Conservation (phyloP, 2,113 vertebrate genomes). For the Ranitomeya variabilis region DNA sequence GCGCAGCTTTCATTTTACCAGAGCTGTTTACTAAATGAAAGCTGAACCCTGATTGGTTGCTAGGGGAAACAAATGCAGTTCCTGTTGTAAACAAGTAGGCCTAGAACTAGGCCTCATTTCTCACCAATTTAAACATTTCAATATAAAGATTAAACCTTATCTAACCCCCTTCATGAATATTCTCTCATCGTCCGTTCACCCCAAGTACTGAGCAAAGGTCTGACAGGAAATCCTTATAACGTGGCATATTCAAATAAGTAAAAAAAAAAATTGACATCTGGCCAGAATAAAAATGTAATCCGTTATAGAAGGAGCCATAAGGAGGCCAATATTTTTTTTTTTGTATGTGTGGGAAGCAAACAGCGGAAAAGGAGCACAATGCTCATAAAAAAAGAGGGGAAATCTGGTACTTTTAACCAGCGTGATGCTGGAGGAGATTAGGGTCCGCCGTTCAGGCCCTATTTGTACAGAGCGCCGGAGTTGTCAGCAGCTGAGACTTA, state of each 20-base stretch:
- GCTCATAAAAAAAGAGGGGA: background rate
- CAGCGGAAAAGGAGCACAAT: constrained; percentile 6
- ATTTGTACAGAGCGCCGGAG: background rate
- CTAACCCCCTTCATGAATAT: background rate
- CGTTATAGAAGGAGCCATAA: constrained; percentile 34
- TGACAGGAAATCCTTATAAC: constrained; percentile 26
- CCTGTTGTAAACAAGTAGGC: too few species aligned
- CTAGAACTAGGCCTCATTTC: too few species aligned
- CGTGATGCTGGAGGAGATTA: background rate
- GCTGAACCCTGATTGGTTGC: too few species aligned
- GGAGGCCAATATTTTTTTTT: constrained; percentile 24
- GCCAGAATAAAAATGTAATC: constrained; percentile 43
- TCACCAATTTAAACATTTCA: too few species aligned
- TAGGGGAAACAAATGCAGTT: too few species aligned
- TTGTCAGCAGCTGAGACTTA: constrained; percentile 30
- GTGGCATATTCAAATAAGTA: constrained; percentile 43
- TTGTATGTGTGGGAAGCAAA: constrained; percentile 19
- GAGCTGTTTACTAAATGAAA: too few species aligned
- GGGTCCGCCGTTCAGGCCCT: background rate
- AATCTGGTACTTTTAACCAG: background rate
- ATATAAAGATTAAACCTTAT: background rate
- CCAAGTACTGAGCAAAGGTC: background rate
- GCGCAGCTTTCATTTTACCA: too few species aligned
- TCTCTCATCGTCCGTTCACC: background rate
- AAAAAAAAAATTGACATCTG: constrained; percentile 41